A percentile compares a stretch with the other conserved stretches of the same genome.
Conservation (phyloP, 2,113 vertebrate genomes). For the Acinonyx jubatus region DNA sequence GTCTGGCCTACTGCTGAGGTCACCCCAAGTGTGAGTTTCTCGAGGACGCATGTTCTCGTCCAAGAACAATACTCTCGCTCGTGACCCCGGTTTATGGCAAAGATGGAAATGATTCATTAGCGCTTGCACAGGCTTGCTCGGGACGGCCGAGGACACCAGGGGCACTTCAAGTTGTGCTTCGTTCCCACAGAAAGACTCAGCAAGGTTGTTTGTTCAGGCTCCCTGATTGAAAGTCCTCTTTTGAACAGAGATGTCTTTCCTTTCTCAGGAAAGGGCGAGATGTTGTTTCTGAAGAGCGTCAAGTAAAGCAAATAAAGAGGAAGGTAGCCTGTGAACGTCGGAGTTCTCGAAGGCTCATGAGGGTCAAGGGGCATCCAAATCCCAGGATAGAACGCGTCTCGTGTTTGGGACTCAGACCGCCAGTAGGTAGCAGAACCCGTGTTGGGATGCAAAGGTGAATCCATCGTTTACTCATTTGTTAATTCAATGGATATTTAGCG, state of each 20-base stretch:
- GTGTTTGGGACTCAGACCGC: not conserved
- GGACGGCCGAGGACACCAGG: not conserved
- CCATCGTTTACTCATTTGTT: not conserved
- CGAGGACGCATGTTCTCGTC: conserved; percentile 40
- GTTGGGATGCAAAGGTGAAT: not conserved
- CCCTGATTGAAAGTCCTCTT: not conserved
- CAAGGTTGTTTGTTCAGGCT: not conserved
- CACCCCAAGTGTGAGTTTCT: conserved; percentile 57
- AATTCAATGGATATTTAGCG: not conserved
- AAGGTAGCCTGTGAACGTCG: not conserved
- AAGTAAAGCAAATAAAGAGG: not conserved
- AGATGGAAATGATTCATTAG: conserved; percentile 75
- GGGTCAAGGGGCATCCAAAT: not conserved
- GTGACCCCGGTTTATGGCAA: conserved; percentile 52
- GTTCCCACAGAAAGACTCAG: not conserved
- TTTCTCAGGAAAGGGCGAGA: not conserved
- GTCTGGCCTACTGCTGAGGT: conserved; percentile 72
- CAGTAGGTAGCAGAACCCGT: not conserved
- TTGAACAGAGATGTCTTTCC: not conserved
- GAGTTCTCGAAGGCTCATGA: fast-evolving
- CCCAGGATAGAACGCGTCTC: not conserved
- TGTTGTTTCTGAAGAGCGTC: not conserved
- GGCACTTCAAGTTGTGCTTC: not conserved
- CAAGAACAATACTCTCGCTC: conserved; percentile 76
- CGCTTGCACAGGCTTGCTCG: not conserved